Evolutionary conservation across 2,888 invertebrate species (phyloP).

Genomic region (Acheta domesticus): DNA sequence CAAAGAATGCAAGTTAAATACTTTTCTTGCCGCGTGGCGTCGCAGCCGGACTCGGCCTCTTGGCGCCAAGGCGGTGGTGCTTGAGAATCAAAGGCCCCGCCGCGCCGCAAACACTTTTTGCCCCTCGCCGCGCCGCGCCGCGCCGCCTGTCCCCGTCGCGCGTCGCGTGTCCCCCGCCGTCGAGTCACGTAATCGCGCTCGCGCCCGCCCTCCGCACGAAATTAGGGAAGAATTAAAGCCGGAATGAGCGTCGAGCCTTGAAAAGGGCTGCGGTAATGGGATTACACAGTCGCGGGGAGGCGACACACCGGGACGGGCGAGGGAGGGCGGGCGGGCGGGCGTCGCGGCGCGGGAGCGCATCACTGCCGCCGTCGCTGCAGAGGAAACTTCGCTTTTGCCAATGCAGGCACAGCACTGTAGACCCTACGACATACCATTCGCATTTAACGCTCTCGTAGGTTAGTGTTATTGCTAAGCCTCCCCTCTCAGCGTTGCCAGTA

Average conservation of each 20-base stretch:
- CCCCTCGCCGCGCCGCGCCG: background rate
- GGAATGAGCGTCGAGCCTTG: background rate
- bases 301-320: background rate
- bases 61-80: background rate
- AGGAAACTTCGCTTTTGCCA: too few relatives aligned
- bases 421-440: too few relatives aligned
- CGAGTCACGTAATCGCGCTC: background rate
- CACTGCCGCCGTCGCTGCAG: too few relatives aligned
- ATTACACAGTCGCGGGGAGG: constrained; percentile 2
- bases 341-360: too few relatives aligned
- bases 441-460: too few relatives aligned
- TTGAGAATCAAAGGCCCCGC: background rate
- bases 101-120: background rate
- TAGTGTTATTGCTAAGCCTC: too few relatives aligned
- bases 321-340: background rate
- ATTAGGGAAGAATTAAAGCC: background rate
- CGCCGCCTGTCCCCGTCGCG: background rate
- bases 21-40: too few relatives aligned
- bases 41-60: background rate
- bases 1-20: too few relatives aligned
- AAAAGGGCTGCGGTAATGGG: background rate
- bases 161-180: background rate
- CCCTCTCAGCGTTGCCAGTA: too few relatives aligned
- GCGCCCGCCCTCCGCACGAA: background rate
- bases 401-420: too few relatives aligned